Percentiles rank a stretch among this genome's conserved stretches.
Conservation (phyloP, 2,113 vertebrate genomes). For the Montifringilla adamsi region DNA sequence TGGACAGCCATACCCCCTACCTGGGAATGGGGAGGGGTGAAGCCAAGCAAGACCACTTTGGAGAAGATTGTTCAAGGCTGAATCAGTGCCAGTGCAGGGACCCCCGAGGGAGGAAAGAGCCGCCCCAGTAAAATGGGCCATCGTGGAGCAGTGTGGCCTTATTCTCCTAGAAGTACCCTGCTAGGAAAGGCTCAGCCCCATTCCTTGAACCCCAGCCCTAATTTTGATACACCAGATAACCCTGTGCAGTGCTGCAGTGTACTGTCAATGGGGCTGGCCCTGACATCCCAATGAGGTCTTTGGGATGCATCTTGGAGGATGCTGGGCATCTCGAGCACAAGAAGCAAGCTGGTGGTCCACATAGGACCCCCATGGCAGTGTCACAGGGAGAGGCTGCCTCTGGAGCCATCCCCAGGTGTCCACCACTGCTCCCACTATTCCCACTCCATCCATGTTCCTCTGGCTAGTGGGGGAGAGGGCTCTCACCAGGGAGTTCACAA, state of each 20-base stretch:
- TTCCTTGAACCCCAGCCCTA: neutral
- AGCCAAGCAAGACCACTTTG: neutral
- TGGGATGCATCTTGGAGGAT: neutral
- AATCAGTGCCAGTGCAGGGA: rapidly evolving
- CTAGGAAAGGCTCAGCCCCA: neutral
- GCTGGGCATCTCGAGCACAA: neutral
- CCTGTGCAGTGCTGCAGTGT: rapidly evolving
- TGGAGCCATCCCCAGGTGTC: neutral
- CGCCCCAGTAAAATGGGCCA: rapidly evolving
- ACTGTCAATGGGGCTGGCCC: neutral
- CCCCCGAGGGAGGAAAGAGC: rapidly evolving
- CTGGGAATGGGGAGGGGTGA: neutral
- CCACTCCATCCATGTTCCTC: neutral
- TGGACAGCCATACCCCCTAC: neutral
- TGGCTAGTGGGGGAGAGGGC: rapidly evolving
- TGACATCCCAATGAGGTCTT: neutral
- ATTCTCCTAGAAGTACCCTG: neutral
- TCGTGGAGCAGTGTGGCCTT: neutral
- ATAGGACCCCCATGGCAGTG: rapidly evolving
- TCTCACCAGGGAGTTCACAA: neutral
- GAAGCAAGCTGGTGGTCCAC: rapidly evolving
- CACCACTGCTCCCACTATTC: neutral
- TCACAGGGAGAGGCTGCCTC: neutral
- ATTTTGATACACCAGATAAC: neutral
- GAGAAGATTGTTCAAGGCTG: neutral